Conservation (phyloP, 2,797 vertebrate species). For the Gallinago solitaria region DNA sequence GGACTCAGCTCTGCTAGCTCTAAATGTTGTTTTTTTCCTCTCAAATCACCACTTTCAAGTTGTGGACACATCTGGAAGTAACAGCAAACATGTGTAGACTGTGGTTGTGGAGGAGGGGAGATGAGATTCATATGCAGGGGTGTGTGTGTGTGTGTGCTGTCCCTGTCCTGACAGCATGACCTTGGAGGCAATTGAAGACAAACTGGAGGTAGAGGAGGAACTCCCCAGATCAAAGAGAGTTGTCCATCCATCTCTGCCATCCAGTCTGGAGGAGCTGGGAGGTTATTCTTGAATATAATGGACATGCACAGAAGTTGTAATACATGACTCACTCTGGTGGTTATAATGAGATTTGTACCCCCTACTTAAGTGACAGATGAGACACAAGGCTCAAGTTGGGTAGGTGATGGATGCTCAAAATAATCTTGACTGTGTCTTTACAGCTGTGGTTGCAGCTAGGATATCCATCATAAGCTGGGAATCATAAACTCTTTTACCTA, state of each 20-base stretch:
- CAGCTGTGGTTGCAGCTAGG: slow-evolving; percentile 27
- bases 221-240: slow-evolving; percentile 16
- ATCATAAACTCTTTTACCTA: background rate
- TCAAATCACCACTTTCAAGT: slow-evolving; percentile 24
- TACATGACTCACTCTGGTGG: slow-evolving; percentile 56
- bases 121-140: slow-evolving; percentile 6
- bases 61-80: slow-evolving; percentile 33
- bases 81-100: slow-evolving; percentile 36
- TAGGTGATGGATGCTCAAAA: slow-evolving; percentile 30
- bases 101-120: background rate
- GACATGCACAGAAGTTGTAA: slow-evolving; percentile 2
- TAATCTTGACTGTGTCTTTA: slow-evolving; percentile 33
- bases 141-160: background rate
- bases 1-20: background rate
- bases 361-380: slow-evolving; percentile 8
- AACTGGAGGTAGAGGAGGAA: slow-evolving; percentile 20
- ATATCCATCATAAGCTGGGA: slow-evolving; percentile 12
- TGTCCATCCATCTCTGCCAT: slow-evolving; percentile 34
- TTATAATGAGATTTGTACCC: slow-evolving; percentile 53
- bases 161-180: slow-evolving; percentile 6
- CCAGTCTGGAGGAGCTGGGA: background rate
- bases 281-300: background rate
- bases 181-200: slow-evolving; percentile 9
- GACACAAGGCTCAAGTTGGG: background rate
- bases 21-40: background rate